phyloP scores from a whole-genome alignment of 1,140 invertebrate genomes.

The Periplaneta americana region DNA sequence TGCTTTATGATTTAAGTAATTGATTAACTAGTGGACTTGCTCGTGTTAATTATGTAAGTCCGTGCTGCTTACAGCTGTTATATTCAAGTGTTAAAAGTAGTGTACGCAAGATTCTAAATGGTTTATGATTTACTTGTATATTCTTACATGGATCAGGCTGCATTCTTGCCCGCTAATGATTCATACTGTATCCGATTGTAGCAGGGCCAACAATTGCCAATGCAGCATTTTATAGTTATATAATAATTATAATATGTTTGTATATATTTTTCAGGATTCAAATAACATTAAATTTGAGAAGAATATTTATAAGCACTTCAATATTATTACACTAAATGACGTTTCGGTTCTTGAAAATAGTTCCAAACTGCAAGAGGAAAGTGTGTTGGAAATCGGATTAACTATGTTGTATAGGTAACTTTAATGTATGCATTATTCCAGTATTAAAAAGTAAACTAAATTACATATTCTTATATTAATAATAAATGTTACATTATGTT shows the following conservation, averaged over 20 bases:
- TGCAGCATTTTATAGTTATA: not conserved
- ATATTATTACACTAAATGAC: not conserved
- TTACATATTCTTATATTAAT: too few species aligned
- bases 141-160: too few species aligned
- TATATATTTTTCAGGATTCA: not conserved
- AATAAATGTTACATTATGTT: too few species aligned
- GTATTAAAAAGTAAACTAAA: too few species aligned
- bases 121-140: not conserved
- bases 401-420: not conserved
- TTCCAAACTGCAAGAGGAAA: not conserved
- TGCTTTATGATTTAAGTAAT: too few species aligned
- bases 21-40: too few species aligned
- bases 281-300: not conserved
- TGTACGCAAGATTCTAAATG: not conserved
- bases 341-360: not conserved
- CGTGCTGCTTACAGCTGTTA: too few species aligned
- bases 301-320: not conserved
- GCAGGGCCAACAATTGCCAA: not conserved
- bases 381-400: not conserved
- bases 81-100: too few species aligned
- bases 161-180: too few species aligned
- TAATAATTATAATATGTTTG: not conserved
- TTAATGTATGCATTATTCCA: not conserved
- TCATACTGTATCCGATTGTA: not conserved
- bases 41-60: too few species aligned